Evolutionary conservation across 2,797 vertebrate species (phyloP), one percentile per base, ranked within the genome.

Genomic region (Chiroxiphia lanceolata): DNA sequence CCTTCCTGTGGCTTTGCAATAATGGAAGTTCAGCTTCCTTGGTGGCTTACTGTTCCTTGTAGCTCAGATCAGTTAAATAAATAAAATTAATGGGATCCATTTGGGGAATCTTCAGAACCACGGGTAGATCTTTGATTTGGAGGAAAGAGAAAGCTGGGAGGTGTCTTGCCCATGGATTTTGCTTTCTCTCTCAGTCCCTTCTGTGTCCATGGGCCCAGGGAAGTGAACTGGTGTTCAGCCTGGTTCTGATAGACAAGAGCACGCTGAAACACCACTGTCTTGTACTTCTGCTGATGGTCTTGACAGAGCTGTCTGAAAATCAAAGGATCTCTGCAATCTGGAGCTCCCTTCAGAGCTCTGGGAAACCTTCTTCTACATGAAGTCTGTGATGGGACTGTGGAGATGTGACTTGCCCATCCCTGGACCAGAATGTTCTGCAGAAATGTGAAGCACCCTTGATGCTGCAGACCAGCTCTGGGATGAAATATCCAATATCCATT

Each of bases 401-500:
- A 92, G 59, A 90, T 0, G 0, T 57, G 54, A 15, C 17, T 42
- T 75, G 51, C 25, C 33, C n/a, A 6, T 29, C 10, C 23, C 16
- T 69, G 57, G 12, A 65, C 6, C 27, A 47, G 45, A 84, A 34
- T 1, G 1, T 22, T 67, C 80, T 50, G 34, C 47, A 51, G 29
- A 45, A 36, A 44, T 26, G 15, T n/a, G 59, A n/a, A 83, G 27
- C 36, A 50, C 2, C 10, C 12, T 9, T 40, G 22, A 17, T 53
- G 26, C 50, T 89, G 38, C 33, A 31, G 65, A 7, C 7, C 67
- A 83, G 21, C 80, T 67, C 51, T 59, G 51, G 78, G 59, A 20
- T 59, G 83, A 96, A 95, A 81, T 80, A 87, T 29, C 88, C 63
- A 87, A 31, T 69, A 61, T 78, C 88, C 9, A 1, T 88, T 78